Evolutionary conservation across 2,888 invertebrate genomes (phyloP).

Genomic region (Agriotes lineatus): DNA sequence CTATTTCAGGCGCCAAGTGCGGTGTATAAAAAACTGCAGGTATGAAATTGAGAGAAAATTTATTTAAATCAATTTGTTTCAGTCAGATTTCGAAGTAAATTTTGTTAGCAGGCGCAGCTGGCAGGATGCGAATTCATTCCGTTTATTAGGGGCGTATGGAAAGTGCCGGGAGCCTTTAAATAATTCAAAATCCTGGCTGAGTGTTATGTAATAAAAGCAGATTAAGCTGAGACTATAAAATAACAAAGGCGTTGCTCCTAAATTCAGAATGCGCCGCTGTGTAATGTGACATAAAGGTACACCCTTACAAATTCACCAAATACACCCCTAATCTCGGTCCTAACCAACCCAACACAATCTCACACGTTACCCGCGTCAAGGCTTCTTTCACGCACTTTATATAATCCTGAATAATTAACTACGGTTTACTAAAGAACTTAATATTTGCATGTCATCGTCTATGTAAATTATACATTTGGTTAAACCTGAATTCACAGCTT

Average conservation of each 20-base stretch:
- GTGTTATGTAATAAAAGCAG: conserved; percentile 4
- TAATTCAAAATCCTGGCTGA: neutral
- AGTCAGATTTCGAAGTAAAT: too few species aligned
- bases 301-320: conserved; percentile 41
- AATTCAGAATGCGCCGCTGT: conserved; percentile 27
- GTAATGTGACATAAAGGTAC: conserved; percentile 37
- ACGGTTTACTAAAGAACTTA: conserved; percentile 46
- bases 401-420: conserved; percentile 47
- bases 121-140: too few species aligned
- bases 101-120: too few species aligned
- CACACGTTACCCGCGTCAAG: conserved; percentile 40
- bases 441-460: conserved; percentile 45
- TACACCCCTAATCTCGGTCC: conserved; percentile 38
- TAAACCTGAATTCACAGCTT: conserved; percentile 37
- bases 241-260: conserved; percentile 22
- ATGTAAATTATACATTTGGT: conserved; percentile 44
- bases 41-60: too few species aligned
- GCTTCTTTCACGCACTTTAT: conserved; percentile 42
- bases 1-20: too few species aligned
- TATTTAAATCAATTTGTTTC: too few species aligned
- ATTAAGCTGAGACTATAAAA: conserved; percentile 19
- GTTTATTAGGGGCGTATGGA: too few species aligned
- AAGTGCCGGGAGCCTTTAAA: too few species aligned
- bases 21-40: too few species aligned
- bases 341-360: conserved; percentile 39